Percentiles rank a stretch among this genome's conserved stretches.
phyloP scores from a whole-genome alignment of 2,113 vertebrate genomes.

The Zootoca vivipara region DNA sequence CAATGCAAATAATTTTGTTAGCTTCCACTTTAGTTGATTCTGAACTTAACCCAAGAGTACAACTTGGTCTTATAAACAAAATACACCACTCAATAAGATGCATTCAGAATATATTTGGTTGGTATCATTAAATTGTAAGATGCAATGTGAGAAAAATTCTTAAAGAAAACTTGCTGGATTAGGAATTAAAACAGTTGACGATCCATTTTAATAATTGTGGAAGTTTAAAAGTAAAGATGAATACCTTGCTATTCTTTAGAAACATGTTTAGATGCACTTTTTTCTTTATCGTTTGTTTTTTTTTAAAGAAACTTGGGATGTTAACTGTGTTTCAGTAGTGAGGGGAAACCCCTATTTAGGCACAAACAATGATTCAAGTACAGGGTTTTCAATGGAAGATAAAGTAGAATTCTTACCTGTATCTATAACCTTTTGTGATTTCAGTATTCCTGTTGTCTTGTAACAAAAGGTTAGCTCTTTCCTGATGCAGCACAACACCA shows the following conservation, averaged over 20 bases:
- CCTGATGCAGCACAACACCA: fast-evolving
- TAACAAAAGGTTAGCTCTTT: background rate
- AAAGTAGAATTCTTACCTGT: background rate
- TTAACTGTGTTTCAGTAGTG: background rate
- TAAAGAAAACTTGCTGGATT: background rate
- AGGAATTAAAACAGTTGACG: background rate
- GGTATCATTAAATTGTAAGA: background rate
- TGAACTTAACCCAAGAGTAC: constrained; percentile 9
- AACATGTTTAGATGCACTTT: background rate
- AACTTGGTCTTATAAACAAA: background rate
- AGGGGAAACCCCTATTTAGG: background rate
- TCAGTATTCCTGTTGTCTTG: background rate
- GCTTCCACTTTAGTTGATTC: constrained; percentile 15
- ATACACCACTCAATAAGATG: background rate
- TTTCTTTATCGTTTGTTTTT: background rate
- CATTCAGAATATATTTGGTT: background rate
- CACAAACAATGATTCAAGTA: background rate
- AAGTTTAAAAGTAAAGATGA: background rate
- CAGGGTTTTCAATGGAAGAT: background rate
- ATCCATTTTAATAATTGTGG: background rate
- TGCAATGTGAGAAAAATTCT: background rate
- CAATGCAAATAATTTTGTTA: constrained; percentile 7
- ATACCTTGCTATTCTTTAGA: background rate
- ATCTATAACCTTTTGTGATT: background rate
- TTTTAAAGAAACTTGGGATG: too few relatives aligned